phyloP scores from a whole-genome alignment of 1,140 invertebrate genomes.

The Drosophila hydei region DNA sequence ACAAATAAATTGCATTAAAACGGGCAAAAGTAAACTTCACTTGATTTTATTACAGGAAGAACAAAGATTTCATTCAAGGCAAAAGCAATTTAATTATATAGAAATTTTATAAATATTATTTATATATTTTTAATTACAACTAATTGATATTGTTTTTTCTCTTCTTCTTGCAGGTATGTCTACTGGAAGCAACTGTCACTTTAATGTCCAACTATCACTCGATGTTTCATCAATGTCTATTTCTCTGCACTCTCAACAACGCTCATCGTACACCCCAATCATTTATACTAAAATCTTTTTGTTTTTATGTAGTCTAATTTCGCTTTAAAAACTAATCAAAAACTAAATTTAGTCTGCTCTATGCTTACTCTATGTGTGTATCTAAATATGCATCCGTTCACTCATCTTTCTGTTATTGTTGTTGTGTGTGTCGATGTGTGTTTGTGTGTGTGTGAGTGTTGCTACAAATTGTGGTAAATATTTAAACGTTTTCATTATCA shows the following conservation, averaged over 20 bases:
- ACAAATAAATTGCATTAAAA: not conserved
- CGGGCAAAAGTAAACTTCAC: too few species aligned
- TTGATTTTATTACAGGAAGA: too few species aligned
- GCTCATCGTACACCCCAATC: slow-evolving; percentile 42
- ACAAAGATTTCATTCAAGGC: too few species aligned
- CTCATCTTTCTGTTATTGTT: slow-evolving; percentile 22
- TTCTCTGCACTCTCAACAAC: slow-evolving; percentile 46
- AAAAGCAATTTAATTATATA: not conserved
- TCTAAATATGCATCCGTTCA: not conserved
- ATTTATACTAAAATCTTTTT: slow-evolving; percentile 24
- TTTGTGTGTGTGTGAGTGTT: slow-evolving; percentile 30
- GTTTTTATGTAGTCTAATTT: slow-evolving; percentile 52
- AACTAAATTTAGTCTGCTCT: slow-evolving; percentile 26
- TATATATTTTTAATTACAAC: not conserved
- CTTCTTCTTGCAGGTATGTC: slow-evolving; percentile 70
- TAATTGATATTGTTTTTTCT: slow-evolving; percentile 3
- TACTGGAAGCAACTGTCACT: not conserved
- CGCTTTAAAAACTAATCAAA: slow-evolving; percentile 32
- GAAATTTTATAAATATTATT: not conserved
- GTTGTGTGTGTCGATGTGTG: slow-evolving; percentile 19
- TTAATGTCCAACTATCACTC: slow-evolving; percentile 35
- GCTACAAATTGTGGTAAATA: slow-evolving; percentile 77
- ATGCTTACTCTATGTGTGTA: slow-evolving; percentile 6
- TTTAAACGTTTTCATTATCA: slow-evolving; percentile 81
- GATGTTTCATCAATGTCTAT: slow-evolving; percentile 68